Conservation (phyloP, 2,797 vertebrate species). For the Anabas testudineus region DNA sequence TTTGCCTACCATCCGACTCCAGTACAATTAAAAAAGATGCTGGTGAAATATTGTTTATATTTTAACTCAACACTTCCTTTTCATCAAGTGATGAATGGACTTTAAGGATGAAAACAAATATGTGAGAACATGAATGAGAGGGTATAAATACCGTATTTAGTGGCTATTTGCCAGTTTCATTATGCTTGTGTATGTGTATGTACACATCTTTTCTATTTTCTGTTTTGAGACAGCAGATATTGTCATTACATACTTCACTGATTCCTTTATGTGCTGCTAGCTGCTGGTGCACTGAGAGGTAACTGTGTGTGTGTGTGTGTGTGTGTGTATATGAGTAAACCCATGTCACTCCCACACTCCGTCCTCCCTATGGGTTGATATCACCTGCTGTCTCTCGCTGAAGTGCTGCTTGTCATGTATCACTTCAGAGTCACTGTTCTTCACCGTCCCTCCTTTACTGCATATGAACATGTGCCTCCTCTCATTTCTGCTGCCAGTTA, state of each 20-base stretch:
- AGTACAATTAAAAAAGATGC: no score
- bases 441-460: constrained; percentile 10
- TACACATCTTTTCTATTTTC: background rate
- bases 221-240: constrained; percentile 20
- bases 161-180: background rate
- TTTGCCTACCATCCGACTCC: no score
- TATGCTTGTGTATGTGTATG: background rate
- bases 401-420: constrained; percentile 29
- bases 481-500: constrained; percentile 46
- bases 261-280: constrained; percentile 16
- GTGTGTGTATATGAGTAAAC: constrained; percentile 16
- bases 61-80: no score
- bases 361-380: constrained; percentile 12
- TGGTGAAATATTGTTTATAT: no score
- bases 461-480: constrained; percentile 52
- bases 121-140: no score
- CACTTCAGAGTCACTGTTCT: constrained; percentile 38
- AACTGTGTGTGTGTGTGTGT: constrained; percentile 18
- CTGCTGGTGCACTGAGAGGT: constrained; percentile 3
- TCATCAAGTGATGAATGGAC: no score
- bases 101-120: no score
- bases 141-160: background rate
- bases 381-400: constrained; percentile 17
- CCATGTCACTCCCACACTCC: constrained; percentile 2
- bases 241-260: constrained; percentile 43